Evolutionary conservation across 2,888 invertebrate species (phyloP).

Genomic region (Heliothis peltigera): DNA sequence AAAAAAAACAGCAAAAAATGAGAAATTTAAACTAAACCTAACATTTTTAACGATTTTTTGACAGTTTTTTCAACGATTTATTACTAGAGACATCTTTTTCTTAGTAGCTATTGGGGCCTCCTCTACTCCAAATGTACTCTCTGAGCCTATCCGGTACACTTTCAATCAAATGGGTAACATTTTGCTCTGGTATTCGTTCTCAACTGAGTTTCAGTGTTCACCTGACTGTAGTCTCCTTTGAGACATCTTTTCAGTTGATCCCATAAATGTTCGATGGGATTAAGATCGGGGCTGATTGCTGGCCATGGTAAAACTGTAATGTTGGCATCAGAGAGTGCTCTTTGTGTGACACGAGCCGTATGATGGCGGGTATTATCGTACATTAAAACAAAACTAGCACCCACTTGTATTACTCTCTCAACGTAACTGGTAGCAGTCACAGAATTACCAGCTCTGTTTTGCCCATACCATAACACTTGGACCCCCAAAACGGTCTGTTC

Average conservation of each 20-base stretch:
- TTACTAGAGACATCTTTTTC: too few relatives aligned
- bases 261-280: not conserved
- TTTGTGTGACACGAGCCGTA: too few relatives aligned
- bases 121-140: not conserved
- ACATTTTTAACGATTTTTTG: too few relatives aligned
- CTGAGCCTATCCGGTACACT: too few relatives aligned
- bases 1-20: too few relatives aligned
- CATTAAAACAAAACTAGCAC: not conserved
- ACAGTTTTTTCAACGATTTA: too few relatives aligned
- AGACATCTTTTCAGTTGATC: not conserved
- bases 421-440: not conserved
- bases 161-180: too few relatives aligned
- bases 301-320: constrained; percentile 1
- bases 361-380: not conserved
- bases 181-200: too few relatives aligned
- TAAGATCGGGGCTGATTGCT: not conserved
- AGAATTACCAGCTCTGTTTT: not conserved
- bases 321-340: too few relatives aligned
- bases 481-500: constrained; percentile 3
- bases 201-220: not conserved
- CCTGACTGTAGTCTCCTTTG: not conserved
- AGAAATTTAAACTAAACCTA: too few relatives aligned
- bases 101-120: not conserved
- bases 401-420: not conserved
- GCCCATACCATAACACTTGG: constrained; percentile 15